Conservation (phyloP, 2,113 vertebrate genomes). For the Rhagologus leucostigma region DNA sequence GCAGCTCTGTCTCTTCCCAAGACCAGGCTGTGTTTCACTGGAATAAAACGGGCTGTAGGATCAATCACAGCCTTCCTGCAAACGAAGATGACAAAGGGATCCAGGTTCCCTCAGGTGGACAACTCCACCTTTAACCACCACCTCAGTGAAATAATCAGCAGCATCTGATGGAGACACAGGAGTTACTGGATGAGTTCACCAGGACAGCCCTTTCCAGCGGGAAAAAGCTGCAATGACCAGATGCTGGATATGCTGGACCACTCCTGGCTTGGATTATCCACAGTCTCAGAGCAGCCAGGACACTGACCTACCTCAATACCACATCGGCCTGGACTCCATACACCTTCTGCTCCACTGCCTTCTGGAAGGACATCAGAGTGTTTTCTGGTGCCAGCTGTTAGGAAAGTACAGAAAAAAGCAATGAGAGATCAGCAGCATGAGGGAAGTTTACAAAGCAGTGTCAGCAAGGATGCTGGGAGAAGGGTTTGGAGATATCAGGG, state of each 20-base stretch:
- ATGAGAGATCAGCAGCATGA: neutral
- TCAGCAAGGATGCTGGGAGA: neutral
- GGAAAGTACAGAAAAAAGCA: neutral
- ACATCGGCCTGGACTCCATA: conserved; percentile 88
- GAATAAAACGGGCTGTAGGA: neutral
- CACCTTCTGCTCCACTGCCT: conserved; percentile 85
- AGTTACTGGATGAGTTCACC: fast-evolving
- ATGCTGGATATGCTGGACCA: neutral
- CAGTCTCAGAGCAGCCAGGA: neutral
- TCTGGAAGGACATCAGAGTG: conserved; percentile 92
- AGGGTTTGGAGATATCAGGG: neutral
- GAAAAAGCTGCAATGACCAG: neutral
- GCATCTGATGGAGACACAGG: no score
- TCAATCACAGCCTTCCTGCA: neutral
- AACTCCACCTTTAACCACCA: neutral
- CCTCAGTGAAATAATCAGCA: neutral
- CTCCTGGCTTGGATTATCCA: neutral
- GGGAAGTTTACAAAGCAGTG: neutral
- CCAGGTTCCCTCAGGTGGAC: neutral
- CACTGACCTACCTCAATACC: conserved; percentile 78
- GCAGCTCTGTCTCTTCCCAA: neutral
- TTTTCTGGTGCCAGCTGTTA: conserved; percentile 91
- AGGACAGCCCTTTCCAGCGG: neutral
- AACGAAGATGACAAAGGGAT: neutral
- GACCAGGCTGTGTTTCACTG: neutral